These are phyloP conservation scores for Orthosia incerta DNA, from an alignment of 2,888 invertebrate genomes.

Conservation along the genomic window DNA sequence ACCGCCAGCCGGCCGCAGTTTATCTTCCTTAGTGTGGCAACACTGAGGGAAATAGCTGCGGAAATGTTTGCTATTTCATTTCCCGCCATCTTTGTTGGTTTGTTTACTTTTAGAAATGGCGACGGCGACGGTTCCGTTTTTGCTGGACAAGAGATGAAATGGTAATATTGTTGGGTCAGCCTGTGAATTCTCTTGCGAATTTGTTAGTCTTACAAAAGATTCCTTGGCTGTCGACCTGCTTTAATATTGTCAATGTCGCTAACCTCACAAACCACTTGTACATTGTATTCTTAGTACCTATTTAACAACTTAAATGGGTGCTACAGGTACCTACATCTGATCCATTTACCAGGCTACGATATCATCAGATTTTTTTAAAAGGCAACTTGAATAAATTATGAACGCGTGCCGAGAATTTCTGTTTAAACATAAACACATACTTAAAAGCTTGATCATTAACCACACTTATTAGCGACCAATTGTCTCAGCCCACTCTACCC, in stretches of 20 bases:
- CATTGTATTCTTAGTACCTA: no score
- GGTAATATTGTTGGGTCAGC: conserved; percentile 47
- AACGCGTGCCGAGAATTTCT: conserved; percentile 27
- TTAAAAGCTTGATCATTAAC: conserved; percentile 12
- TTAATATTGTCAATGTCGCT: background rate
- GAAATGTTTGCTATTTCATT: conserved; percentile 87
- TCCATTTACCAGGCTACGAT: background rate
- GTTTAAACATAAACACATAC: conserved; percentile 22
- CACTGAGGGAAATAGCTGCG: conserved; percentile 84
- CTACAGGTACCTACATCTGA: background rate
- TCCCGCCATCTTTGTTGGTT: conserved; percentile 72
- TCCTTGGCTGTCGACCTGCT: background rate
- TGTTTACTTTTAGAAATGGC: conserved; percentile 68
- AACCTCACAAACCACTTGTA: no score
- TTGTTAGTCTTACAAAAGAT: conserved; percentile 21
- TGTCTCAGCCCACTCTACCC: conserved; percentile 22
- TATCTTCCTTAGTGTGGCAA: conserved; percentile 88
- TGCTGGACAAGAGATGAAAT: conserved; percentile 50
- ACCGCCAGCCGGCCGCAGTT: conserved; percentile 85
- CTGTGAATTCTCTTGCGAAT: conserved; percentile 15
- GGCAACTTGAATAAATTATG: background rate
- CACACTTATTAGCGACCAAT: conserved; percentile 22
- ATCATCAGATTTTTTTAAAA: background rate
- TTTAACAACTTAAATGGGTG: no score
- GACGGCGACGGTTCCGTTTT: conserved; percentile 58